Conservation (phyloP, 2,797 vertebrate species). For the Ispidina lecontei region DNA sequence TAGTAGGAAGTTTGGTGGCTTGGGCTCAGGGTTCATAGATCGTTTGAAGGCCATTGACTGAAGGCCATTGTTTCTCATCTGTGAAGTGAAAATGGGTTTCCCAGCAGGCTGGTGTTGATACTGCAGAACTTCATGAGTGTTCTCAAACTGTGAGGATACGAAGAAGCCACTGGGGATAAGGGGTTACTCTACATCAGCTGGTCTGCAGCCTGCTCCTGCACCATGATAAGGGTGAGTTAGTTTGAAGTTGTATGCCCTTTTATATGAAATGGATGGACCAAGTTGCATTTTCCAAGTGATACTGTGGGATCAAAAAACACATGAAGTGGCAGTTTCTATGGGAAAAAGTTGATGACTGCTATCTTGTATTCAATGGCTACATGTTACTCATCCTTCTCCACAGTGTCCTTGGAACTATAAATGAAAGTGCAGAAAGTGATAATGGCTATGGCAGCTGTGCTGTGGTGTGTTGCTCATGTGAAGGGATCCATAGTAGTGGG, state of each 20-base stretch:
- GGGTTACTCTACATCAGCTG: not conserved
- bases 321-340: not conserved
- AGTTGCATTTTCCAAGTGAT: not conserved
- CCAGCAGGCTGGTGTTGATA: not conserved
- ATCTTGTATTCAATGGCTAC: not conserved
- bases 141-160: not conserved
- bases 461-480: not conserved
- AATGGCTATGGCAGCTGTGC: not conserved
- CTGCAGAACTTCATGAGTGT: not conserved
- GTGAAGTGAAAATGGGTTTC: not conserved
- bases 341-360: not conserved
- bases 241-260: not conserved
- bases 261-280: not conserved
- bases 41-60: not conserved
- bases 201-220: not conserved
- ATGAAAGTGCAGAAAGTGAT: not conserved
- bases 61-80: not conserved
- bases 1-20: not conserved
- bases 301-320: not conserved
- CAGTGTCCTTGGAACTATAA: not conserved
- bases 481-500: not conserved
- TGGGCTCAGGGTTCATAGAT: not conserved
- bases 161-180: not conserved
- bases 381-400: not conserved
- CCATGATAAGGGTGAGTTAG: not conserved